phyloP scores from a whole-genome alignment of 2,888 invertebrate species.

The Clistopyga incitator region DNA sequence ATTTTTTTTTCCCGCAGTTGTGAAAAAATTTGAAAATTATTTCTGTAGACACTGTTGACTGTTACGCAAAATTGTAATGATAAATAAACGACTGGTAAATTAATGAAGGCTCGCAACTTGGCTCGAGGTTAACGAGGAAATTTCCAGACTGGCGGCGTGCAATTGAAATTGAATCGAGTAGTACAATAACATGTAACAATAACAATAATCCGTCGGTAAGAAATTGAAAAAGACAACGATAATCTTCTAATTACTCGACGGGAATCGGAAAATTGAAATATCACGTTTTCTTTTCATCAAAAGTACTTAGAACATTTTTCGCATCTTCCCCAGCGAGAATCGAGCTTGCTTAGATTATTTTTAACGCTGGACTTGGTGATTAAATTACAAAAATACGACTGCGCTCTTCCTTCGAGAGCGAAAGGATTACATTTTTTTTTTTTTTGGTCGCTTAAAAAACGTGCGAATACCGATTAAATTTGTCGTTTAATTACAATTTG shows the following conservation, averaged over 20 bases:
- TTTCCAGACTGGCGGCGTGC: constrained; percentile 13
- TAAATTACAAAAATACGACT: constrained; percentile 6
- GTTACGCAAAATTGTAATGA: background rate
- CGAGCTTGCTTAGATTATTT: background rate
- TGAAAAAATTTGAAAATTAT: too few species aligned
- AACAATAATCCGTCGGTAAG: constrained; percentile 18
- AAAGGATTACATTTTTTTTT: background rate
- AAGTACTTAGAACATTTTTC: background rate
- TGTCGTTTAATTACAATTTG: constrained; percentile 22
- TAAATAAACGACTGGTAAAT: background rate
- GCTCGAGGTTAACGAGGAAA: constrained; percentile 18
- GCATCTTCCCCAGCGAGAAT: background rate
- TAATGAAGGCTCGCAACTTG: background rate
- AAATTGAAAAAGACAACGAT: constrained; percentile 20
- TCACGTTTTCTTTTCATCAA: too few species aligned
- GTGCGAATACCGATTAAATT: constrained; percentile 3
- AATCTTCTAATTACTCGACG: background rate
- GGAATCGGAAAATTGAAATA: background rate
- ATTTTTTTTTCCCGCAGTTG: too few species aligned
- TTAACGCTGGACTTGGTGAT: constrained; percentile 2
- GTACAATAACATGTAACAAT: constrained; percentile 41
- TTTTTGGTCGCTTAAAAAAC: background rate
- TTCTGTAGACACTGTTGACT: too few species aligned
- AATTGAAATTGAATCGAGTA: constrained; percentile 42
- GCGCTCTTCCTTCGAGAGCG: background rate